Evolutionary conservation across 2,888 invertebrate species (phyloP), one percentile per base, ranked within the genome.

Genomic region (Andrena fulva): DNA sequence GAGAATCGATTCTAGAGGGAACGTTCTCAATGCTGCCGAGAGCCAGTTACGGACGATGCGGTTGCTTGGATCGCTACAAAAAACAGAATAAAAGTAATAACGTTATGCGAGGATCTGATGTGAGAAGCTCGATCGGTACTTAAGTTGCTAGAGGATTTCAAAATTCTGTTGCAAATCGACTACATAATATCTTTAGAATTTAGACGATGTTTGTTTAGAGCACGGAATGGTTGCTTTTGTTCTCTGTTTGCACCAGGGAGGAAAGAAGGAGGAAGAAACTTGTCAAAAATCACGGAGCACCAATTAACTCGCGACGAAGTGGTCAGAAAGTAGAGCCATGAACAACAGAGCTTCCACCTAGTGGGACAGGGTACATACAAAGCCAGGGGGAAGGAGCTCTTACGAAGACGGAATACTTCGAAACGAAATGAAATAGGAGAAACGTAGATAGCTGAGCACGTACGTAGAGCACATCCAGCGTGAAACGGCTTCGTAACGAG

Each of bases 401-500:
- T 33, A 27, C 35, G 70, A 50, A 60, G 54, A 59, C 63, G 8
- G 48, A 67, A 63, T 54, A 24, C 33, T 27, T 31, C 27, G 10
- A 52, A 64, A 59, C 69, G 66, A n/a, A 68, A 35, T 27, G 76
- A 85, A 77, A 82, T 75, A 59, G 69, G 64, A 76, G 78, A 69
- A 76, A 80, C 24, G 77, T 48, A 70, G 79, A 60, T 64, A 66
- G 71, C 60, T 77, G 56, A 76, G 62, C 66, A 66, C 79, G 79
- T 84, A 85, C 90, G 89, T 86, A 85, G 85, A 73, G 82, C 87
- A 84, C 87, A 88, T 87, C 87, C 88, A 79, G 87, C 83, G 87
- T 87, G 87, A 87, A 91, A 92, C 91, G 90, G 87, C 89, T 91
- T 90, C 89, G 89, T 91, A 92, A 92, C 91, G 92, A 93, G 92